Evolutionary conservation across 1,140 invertebrate species (phyloP), one percentile per base, ranked within the genome.

Genomic region (Semibalanus balanoides): DNA sequence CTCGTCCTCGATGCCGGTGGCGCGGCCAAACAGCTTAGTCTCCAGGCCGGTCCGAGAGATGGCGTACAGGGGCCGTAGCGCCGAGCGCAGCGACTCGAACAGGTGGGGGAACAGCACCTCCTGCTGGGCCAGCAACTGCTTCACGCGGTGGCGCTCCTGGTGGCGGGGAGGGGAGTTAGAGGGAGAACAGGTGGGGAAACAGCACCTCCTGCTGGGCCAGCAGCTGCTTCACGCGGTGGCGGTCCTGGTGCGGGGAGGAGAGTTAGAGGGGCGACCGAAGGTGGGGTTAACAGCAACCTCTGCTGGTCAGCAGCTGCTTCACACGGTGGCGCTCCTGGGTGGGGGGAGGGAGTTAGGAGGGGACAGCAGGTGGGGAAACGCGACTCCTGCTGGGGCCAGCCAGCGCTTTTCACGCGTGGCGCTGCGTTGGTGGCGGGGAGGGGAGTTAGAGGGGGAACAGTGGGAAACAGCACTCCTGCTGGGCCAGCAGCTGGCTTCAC

Each of bases 151-250:
- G 27, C 88, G 85, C 81, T 91, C 90, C 86, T 90, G 73, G 11
- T 76, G 29, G 82, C 82, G 14, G 51, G 22, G 7, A 64, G 7
- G 14, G 22, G 14, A 1, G 51, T 40, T 25, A 64, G 51, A 19
- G 14, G 51, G 51, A 85, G 79, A 90, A 92, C 0, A 93, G 81
- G 29, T 87, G 85, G 0, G 91, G 91, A 81, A 91, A 91, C 0
- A 90, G 80, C n/a, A 91, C 86, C 82, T 93, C 92, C 78, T 93
- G 91, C 79, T 90, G 87, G 27, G 89, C 88, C 30, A 92, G 83
- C 27, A 92, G 82, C 81, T 93, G 90, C 79, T 91, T 90, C 64
- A 87, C 88, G 75, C 88, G 82, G 79, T 89, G 88, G 27, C 88
- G 85, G 81, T 91, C 90, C 86, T 90, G 73, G 51, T 40, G 35